Base-by-base conservation (phyloP, 2,113 vertebrate genomes). In the Centropristis striata region DNA sequence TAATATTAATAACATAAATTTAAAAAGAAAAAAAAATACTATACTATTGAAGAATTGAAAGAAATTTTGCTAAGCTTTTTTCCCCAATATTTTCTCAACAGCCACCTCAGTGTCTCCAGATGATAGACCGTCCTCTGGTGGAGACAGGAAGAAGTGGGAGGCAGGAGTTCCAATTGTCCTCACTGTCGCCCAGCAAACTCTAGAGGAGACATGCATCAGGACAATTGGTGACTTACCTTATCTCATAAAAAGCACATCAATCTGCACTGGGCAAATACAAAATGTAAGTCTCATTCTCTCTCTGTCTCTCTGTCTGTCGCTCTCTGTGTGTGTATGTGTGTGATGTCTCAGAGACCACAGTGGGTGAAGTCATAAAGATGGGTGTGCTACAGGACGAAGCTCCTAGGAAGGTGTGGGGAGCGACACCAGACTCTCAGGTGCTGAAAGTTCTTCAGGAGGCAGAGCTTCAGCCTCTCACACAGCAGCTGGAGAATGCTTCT, bases 91-190 rank as follows among this genome's bases (percentile, higher is more conserved):
- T 54, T 9, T 77, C 39, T 68, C 41, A 36, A 8, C 46, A 93
- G 88, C 74, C 4, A 57, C 82, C 25, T 80, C 78, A 28, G 60
- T 47, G 42, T 88, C 87, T 67, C 68, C 75, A 59, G 89, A 88
- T 4, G 84, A 82, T 6, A 16, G 68, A 32, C 83, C 86, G 0
- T 66, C 88, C 0, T 73, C 87, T 86, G 88, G 74, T 85, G 96
- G 87, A 46, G 97, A 99, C 87, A 94, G 98, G 54, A 98, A 94
- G 89, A 98, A 96, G 61, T 99, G 98, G 98, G 95, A 97, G 66
- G 85, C 95, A 1, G 95, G 93, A 37, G 75, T 92, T 78, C 95
- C 96, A 2, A 86, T 96, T 28, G 88, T 96, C 0, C 93, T 98
- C 63, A 92, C 96, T 36, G 83, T 96, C 18, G 95, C 95, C 73